Base-by-base conservation (phyloP, 2,888 invertebrate genomes). In the Melanargia galathea region DNA sequence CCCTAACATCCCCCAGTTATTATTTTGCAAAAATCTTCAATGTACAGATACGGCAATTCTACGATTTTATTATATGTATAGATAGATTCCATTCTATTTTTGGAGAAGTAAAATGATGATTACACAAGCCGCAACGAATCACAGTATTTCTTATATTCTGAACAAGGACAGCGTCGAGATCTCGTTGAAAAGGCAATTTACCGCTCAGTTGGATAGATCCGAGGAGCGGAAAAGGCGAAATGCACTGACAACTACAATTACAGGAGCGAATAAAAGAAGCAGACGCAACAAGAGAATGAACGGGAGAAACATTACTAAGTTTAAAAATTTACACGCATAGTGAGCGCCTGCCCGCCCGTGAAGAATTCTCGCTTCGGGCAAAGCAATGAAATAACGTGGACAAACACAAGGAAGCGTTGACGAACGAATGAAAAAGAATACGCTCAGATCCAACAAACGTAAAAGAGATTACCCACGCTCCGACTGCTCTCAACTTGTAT, bases 381-480 rank as follows among this genome's bases (percentile, higher is more conserved):
- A 69, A 71, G 76, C 73, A 78, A 76, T 75, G 77, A 77, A 83
- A 82, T 77, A 84, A 82, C 78, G 69, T 71, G 75, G 75, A 81
- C 85, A 86, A 87, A 87, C 82, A 86, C 79, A 77, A 79, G 80
- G 73, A 78, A 76, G 72, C 77, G 79, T 81, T 86, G 86, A 86
- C 83, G 86, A 81, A 83, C 78, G 80, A 83, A 84, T 81, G 83
- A 84, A 88, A 87, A 86, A 84, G 79, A 81, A 83, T 79, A 79
- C 75, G 72, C 75, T 86, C 84, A 83, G 86, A 87, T 85, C 84
- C 82, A 83, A 87, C 89, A 86, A 87, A 87, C 87, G 86, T 81
- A 86, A 90, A 90, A 84, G 86, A 88, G 89, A 90, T 90, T 91
- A 90, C 87, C 84, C 75, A 81, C 85, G 88, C 87, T 87, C 86